Percentiles rank a stretch among this genome's conserved stretches.
These are phyloP conservation scores for Callipepla californica DNA, from an alignment of 2,113 vertebrate species.

Conservation along the genomic window DNA sequence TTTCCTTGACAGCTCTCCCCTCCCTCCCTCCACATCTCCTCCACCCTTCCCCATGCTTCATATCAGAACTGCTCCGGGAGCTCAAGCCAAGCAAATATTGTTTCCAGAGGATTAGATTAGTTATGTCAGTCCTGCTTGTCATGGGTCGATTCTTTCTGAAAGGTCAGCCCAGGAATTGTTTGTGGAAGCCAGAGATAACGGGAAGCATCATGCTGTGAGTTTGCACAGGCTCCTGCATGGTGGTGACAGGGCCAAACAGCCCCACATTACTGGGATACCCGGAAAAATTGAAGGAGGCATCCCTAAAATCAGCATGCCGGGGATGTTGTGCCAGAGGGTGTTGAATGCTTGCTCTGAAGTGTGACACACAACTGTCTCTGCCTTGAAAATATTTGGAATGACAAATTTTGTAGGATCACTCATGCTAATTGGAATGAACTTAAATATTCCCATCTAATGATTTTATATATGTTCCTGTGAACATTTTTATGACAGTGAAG, in stretches of 20 bases:
- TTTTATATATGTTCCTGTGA: background rate
- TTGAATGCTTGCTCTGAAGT: background rate
- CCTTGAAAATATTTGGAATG: fast-evolving
- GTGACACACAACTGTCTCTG: background rate
- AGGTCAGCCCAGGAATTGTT: constrained; percentile 13
- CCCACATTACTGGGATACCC: background rate
- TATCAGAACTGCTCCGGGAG: background rate
- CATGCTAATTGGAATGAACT: background rate
- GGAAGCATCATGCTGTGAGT: background rate
- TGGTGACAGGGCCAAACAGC: background rate
- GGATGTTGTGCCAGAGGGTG: background rate
- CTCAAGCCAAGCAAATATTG: background rate
- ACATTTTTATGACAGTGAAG: background rate
- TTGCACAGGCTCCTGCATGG: background rate
- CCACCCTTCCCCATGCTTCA: background rate
- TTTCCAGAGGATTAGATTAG: constrained; percentile 1
- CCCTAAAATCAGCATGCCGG: fast-evolving
- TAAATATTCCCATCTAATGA: background rate
- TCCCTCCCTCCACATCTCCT: background rate
- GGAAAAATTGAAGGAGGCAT: fast-evolving
- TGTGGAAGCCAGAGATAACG: constrained; percentile 38
- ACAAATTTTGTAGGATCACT: background rate
- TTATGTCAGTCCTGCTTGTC: background rate
- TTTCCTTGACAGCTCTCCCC: background rate
- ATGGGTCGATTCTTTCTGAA: background rate